Percentiles rank a stretch among this genome's conserved stretches.
phyloP scores from a whole-genome alignment of 2,888 invertebrate species.

The Acleris laterana region DNA sequence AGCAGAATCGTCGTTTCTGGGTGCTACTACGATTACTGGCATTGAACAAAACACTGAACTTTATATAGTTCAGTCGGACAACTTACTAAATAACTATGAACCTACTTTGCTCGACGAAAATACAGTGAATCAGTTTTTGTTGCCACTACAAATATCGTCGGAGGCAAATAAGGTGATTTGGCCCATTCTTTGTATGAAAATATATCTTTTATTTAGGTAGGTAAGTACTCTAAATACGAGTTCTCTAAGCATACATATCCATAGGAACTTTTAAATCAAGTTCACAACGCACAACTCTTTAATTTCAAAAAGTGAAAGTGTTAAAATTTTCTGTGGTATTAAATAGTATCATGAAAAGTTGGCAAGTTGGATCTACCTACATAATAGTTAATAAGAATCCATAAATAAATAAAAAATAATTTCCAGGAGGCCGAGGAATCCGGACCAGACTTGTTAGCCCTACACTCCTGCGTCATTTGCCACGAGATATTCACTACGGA shows the following conservation, averaged over 20 bases:
- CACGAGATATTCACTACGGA: constrained; percentile 78
- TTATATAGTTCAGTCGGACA: constrained; percentile 63
- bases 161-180: constrained; percentile 52
- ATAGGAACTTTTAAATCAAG: too few relatives aligned
- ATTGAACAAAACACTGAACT: constrained; percentile 53
- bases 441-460: constrained; percentile 67
- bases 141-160: constrained; percentile 62
- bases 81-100: constrained; percentile 66
- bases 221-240: not conserved
- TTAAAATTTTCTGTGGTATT: too few relatives aligned
- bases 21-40: constrained; percentile 37
- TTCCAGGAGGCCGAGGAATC: constrained; percentile 54
- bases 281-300: too few relatives aligned
- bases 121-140: constrained; percentile 74
- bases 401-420: constrained; percentile 26
- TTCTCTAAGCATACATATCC: not conserved
- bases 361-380: too few relatives aligned
- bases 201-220: not conserved
- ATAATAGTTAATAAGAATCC: too few relatives aligned
- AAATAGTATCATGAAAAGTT: too few relatives aligned
- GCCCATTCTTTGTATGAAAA: not conserved
- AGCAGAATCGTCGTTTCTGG: constrained; percentile 51
- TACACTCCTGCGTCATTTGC: constrained; percentile 74
- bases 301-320: too few relatives aligned
- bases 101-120: constrained; percentile 73